phyloP scores from a whole-genome alignment of 1,140 invertebrate species.

The Marisa cornuarietis region DNA sequence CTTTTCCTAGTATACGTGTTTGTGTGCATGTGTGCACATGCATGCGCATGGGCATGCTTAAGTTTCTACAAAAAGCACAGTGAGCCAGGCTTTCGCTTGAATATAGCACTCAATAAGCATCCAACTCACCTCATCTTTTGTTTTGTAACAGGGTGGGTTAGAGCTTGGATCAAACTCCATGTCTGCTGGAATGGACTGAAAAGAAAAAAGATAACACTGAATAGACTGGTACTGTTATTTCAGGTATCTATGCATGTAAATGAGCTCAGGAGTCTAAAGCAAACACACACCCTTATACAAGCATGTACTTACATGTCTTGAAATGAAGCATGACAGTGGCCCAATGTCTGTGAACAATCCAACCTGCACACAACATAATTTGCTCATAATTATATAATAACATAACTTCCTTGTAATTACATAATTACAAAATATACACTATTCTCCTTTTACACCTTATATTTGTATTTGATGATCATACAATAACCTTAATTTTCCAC shows the following conservation, averaged over 20 bases:
- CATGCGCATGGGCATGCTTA: no score
- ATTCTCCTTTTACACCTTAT: no score
- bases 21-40: no score
- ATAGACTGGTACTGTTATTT: not conserved
- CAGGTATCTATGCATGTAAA: not conserved
- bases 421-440: no score
- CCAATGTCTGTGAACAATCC: conserved; percentile 99
- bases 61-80: no score
- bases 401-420: no score
- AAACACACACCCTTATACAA: not conserved
- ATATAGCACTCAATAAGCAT: not conserved
- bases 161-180: conserved; percentile 99
- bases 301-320: conserved; percentile 87
- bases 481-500: no score
- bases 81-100: no score
- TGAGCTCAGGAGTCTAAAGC: no score
- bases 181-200: conserved; percentile 95
- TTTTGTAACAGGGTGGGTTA: conserved; percentile 98
- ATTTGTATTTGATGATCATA: no score
- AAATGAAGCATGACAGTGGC: conserved; percentile 99
- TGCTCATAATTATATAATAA: no score
- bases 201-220: conserved; percentile 55
- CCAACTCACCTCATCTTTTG: conserved; percentile 86
- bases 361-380: conserved; percentile 72
- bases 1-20: no score